Base-by-base conservation (phyloP, 2,113 vertebrate species). In the Pygoscelis antarcticus region DNA sequence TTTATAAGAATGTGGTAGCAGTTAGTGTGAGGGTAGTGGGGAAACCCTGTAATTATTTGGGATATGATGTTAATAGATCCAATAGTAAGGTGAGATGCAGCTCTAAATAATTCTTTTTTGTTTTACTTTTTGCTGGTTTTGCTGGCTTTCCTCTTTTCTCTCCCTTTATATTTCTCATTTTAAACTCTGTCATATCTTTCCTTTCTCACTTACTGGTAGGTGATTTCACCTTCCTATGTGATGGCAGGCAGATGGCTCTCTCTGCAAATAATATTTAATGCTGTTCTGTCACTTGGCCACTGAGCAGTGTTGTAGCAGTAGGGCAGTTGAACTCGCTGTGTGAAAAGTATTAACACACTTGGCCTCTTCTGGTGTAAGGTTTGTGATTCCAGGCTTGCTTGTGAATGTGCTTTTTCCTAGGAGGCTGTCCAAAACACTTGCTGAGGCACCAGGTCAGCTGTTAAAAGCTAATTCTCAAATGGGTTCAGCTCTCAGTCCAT, bases 381-480 rank as follows among this genome's bases (percentile, higher is more conserved):
- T 93, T 86, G 71, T 70, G 93, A 96, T 64, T 89, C 74, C n/a
- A 69, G 51, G 61, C 90, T 95, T 95, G 81, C 87, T 97, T 75
- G 34, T 95, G 96, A 96, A 91, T 57, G n/a, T 79, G 51, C 13
- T 77, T 94, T 97, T 95, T 87, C 89, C 84, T 89, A 70, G 81
- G 81, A 89, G 77, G 89, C 92, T 74, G 47, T 71, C 81, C 78
- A 94, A 89, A 96, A 80, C 52, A 29, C 89, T 77, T 87, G 89
- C 83, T 75, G 96, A 94, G 83, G 77, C 87, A 92, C 72, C 79
- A 96, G 97, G 96, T 98, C 97, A 97, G 82, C 81, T 89, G 66
- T 96, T 97, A 97, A 98, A 98, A 95, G 93, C 97, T 97, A 94
- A 96, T 88, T 97, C 96, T 97, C 94, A 83, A 66, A 66, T 89